Evolutionary conservation across 2,888 invertebrate species (phyloP).

Genomic region (Xylota segnis): DNA sequence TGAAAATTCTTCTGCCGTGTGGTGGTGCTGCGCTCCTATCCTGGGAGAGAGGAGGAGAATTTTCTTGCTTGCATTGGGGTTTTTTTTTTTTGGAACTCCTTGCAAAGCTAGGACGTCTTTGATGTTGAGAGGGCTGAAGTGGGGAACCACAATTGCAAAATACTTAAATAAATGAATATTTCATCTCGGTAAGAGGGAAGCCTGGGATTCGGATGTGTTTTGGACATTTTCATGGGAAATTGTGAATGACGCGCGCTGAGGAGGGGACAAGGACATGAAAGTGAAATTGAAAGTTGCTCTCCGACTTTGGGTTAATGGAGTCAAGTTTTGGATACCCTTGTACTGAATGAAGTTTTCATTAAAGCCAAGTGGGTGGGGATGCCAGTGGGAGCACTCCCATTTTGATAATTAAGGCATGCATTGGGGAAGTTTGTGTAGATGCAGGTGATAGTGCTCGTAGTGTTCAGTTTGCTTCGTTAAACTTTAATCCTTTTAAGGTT

Average conservation of each 20-base stretch:
- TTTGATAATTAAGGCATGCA: conserved; percentile 9
- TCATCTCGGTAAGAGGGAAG: conserved; percentile 4
- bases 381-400: not conserved
- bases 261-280: conserved; percentile 3
- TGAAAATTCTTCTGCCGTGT: not conserved
- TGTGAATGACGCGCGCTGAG: not conserved
- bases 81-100: too few relatives aligned
- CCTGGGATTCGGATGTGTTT: not conserved
- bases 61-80: not conserved
- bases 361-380: not conserved
- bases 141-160: conserved; percentile 31
- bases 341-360: conserved; percentile 23
- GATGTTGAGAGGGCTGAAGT: conserved; percentile 2
- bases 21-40: not conserved
- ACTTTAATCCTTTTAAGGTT: too few relatives aligned
- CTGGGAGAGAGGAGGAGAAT: not conserved
- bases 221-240: conserved; percentile 19
- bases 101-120: not conserved
- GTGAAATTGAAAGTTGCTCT: conserved; percentile 19
- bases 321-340: not conserved
- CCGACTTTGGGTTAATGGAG: not conserved
- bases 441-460: too few relatives aligned
- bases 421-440: not conserved
- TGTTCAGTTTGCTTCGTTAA: too few relatives aligned
- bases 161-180: conserved; percentile 49